Evolutionary conservation across 2,113 vertebrate species (phyloP), one percentile per base, ranked within the genome.

Genomic region (Ovibos moschatus): DNA sequence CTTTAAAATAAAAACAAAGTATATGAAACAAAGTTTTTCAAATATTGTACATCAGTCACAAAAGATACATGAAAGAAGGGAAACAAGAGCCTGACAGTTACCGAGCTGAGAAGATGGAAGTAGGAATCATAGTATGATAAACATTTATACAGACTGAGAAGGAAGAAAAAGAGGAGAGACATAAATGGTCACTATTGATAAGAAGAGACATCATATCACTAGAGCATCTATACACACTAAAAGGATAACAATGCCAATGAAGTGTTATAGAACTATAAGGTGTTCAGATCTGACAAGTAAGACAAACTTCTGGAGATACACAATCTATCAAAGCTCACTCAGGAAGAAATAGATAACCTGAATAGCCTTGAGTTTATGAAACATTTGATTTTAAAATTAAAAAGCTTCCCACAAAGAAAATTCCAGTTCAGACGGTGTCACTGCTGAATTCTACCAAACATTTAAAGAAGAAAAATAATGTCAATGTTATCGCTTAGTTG

Each of bases 371-470:
- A 10, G 25, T n/a, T 40, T 81, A 51, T 47, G 21, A 30, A 87
- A 85, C 25, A 86, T 28, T 45, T 92, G 9, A 78, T 55, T 96
- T 79, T 74, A 11, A 27, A 84, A 36, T 84, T 58, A n/a, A 93
- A 90, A 92, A 95, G 47, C 19, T 88, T 95, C 57, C 36, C 30
- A 60, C 58, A 93, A 93, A 88, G 47, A 91, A 78, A 95, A 83
- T 87, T 83, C 7, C 74, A 84, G 28, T 57, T 7, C 13, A 94
- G 53, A 89, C 78, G 81, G 12, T 92, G 45, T 86, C 57, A 78
- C 3, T 84, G 84, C 16, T 88, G 21, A 92, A 40, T 79, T 89
- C 78, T 55, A 81, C 12, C 14, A 67, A 96, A 92, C 7, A 58
- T 86, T 83, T 76, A 58, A 83, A 55, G 33, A 60, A 45, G 27